Percentiles rank a stretch among this genome's conserved stretches.
phyloP scores from a whole-genome alignment of 2,113 vertebrate species.

The Athene noctua region DNA sequence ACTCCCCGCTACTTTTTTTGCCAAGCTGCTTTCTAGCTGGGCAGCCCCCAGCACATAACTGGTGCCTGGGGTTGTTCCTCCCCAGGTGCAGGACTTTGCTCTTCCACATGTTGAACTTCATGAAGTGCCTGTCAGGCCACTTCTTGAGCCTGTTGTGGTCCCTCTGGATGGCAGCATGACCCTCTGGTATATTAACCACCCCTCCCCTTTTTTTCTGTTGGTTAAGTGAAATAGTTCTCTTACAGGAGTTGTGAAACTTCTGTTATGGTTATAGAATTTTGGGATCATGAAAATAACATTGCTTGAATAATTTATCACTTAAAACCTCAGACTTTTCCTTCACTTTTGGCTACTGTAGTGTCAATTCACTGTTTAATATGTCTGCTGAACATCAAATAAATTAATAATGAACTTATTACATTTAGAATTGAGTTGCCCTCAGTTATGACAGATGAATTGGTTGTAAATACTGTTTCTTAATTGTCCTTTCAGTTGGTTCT shows the following conservation, averaged over 20 bases:
- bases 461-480: neutral
- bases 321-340: neutral
- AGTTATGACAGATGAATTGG: neutral
- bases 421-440: neutral
- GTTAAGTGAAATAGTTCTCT: neutral
- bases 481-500: neutral
- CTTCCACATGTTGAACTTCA: neutral
- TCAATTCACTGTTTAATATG: neutral
- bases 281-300: neutral
- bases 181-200: neutral
- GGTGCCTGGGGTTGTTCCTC: neutral
- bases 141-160: neutral
- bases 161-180: neutral
- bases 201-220: neutral
- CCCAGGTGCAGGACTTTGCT: neutral
- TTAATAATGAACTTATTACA: neutral
- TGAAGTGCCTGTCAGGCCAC: neutral
- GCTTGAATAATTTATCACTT: neutral
- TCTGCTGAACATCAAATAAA: neutral
- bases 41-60: rapidly evolving
- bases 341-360: neutral
- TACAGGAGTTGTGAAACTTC: neutral
- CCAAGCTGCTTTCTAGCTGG: neutral
- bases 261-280: neutral
- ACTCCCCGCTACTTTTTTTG: neutral